Evolutionary conservation across 2,888 invertebrate species (phyloP).

Genomic region (Stenchaetothrips biformis): DNA sequence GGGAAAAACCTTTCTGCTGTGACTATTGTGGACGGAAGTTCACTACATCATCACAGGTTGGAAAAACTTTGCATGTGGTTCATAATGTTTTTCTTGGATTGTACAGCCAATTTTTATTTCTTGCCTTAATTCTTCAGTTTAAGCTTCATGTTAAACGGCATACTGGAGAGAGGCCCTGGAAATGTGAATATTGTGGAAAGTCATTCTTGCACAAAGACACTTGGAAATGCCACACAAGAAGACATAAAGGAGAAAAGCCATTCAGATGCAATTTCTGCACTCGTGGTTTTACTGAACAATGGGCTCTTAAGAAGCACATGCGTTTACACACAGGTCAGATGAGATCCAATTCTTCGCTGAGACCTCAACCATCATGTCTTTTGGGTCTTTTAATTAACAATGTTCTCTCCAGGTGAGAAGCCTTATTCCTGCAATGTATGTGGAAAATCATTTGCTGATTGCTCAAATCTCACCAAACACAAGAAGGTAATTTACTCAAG

Average conservation of each 20-base stretch:
- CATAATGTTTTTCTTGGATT: not conserved
- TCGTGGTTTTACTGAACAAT: constrained; percentile 60
- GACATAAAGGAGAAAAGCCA: constrained; percentile 61
- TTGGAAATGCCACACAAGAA: constrained; percentile 60
- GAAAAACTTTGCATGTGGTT: not conserved
- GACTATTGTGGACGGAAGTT: constrained; percentile 61
- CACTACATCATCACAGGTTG: constrained; percentile 62
- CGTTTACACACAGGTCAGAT: constrained; percentile 55
- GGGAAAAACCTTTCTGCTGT: constrained; percentile 72
- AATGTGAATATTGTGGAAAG: constrained; percentile 56
- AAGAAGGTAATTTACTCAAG: constrained; percentile 48
- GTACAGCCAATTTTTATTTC: no score
- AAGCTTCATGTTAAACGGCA: constrained; percentile 61
- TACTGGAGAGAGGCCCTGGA: constrained; percentile 55
- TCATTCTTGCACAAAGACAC: constrained; percentile 57
- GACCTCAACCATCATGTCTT: not conserved
- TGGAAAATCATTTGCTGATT: constrained; percentile 68
- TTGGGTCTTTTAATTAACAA: not conserved
- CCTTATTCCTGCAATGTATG: constrained; percentile 63
- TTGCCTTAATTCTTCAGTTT: constrained; percentile 42
- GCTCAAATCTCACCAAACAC: constrained; percentile 68
- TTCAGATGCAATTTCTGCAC: constrained; percentile 57
- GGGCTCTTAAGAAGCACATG: constrained; percentile 61
- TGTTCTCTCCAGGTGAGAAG: not conserved
- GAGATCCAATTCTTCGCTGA: constrained; percentile 11